phyloP scores from a whole-genome alignment of 2,888 invertebrate genomes.

The Pecten maximus region DNA sequence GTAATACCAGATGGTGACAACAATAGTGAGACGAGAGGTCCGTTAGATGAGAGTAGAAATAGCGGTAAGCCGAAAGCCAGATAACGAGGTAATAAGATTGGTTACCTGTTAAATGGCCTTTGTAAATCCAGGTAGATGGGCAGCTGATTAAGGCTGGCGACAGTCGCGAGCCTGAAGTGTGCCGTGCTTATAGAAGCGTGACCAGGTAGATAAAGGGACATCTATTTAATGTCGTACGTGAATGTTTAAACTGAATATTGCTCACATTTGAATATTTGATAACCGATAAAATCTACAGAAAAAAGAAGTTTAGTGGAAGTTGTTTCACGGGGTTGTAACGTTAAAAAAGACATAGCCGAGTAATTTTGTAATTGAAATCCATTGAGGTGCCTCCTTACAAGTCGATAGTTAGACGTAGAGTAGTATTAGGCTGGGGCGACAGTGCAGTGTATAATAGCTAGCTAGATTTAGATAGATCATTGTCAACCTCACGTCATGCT shows the following conservation, averaged over 20 bases:
- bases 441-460: background rate
- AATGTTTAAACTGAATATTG: background rate
- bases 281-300: slow-evolving; percentile 14
- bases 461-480: slow-evolving; percentile 14
- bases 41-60: slow-evolving; percentile 30
- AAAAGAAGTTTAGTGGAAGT: background rate
- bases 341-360: background rate
- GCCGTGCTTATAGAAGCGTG: background rate
- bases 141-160: slow-evolving; percentile 12
- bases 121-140: slow-evolving; percentile 24
- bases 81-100: slow-evolving; percentile 13
- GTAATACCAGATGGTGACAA: slow-evolving; percentile 20
- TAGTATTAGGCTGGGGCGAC: background rate
- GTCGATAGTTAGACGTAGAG: background rate
- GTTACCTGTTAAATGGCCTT: slow-evolving; percentile 32
- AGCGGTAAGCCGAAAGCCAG: slow-evolving; percentile 30
- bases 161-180: slow-evolving; percentile 29
- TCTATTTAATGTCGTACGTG: slow-evolving; percentile 8
- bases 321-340: background rate
- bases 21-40: slow-evolving; percentile 1
- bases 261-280: slow-evolving; percentile 15
- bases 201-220: slow-evolving; percentile 26
- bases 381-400: slow-evolving; percentile 6
- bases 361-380: slow-evolving; percentile 3
- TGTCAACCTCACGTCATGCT: background rate